Evolutionary conservation across 2,888 invertebrate species (phyloP), one percentile per base, ranked within the genome.

Genomic region (Protonemura montana): DNA sequence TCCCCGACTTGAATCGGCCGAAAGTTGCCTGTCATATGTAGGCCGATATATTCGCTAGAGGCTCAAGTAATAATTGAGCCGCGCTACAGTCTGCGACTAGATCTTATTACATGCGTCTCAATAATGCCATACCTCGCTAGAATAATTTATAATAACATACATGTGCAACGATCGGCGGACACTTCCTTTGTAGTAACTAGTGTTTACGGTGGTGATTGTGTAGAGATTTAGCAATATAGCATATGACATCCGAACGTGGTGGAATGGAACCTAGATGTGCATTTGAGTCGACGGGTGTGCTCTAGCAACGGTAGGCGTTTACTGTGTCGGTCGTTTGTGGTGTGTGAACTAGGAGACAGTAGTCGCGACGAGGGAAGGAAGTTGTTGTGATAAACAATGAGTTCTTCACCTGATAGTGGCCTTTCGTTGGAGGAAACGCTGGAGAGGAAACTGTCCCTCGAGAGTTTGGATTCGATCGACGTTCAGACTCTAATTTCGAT

Each of bases 361-460:
- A 26, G 78, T 1, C 26, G 76, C 13, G 1, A 7, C 26, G 59
- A 7, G 59, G 26, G 13, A 27, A 10, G 26, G 13, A 10, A 78
- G 27, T 28, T 78, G 26, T 35, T 10, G 35, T 78, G 78, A 78
- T 27, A 78, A 78, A 76, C 42, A 16, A 89, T 89, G 89, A 89
- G 89, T 85, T 88, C 88, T 59, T 89, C 89, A 26, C 89, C 89
- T 26, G 90, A 90, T 86, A 90, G 89, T 88, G 90, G 90, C n/a
- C 89, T 90, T 80, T 88, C 89, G 7, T 87, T 89, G 82, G 90
- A 90, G 87, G 89, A 89, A 85, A 89, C 89, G 87, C 87, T 89
- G 82, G 90, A 89, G 85, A 81, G 88, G 85, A 88, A 88, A 88
- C 29, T 42, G 84, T 89, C 89, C 10, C 85, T 89, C 80, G 89